Evolutionary conservation across 2,888 invertebrate species (phyloP).

Genomic region (Lasioglossum figueresi): DNA sequence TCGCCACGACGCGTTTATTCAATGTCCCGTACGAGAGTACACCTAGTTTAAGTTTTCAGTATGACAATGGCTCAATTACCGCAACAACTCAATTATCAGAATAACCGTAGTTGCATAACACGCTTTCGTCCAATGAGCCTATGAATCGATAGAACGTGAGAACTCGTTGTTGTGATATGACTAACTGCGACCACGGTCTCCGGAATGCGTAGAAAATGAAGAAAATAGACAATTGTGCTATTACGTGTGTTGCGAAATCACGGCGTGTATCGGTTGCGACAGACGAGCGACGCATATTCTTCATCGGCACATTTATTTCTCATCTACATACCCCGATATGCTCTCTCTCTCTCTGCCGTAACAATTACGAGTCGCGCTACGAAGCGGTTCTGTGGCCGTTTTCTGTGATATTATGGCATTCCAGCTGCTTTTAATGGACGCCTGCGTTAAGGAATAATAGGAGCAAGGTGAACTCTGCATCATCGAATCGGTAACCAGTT

Average conservation of each 20-base stretch:
- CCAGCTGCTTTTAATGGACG: conserved; percentile 25
- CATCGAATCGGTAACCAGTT: not conserved
- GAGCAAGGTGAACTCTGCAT: conserved; percentile 7
- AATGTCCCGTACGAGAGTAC: not conserved
- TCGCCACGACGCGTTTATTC: not conserved
- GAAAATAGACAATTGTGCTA: conserved; percentile 22
- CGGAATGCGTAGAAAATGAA: conserved; percentile 5
- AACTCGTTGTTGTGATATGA: conserved; percentile 20
- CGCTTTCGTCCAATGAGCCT: not conserved
- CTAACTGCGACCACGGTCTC: not conserved
- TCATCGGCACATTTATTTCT: conserved; percentile 60
- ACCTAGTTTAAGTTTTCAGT: not conserved
- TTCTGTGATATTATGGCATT: conserved; percentile 39
- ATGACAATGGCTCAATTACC: not conserved
- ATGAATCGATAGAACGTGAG: conserved; percentile 5
- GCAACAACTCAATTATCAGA: not conserved
- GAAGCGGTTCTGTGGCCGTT: conserved; percentile 24
- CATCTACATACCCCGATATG: conserved; percentile 57
- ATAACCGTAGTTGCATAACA: not conserved
- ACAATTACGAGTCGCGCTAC: conserved; percentile 45
- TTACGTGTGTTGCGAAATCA: conserved; percentile 56
- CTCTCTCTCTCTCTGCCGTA: conserved; percentile 34
- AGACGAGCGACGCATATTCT: conserved; percentile 51
- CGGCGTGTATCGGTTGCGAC: conserved; percentile 45
- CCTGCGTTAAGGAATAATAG: conserved; percentile 39